phyloP scores from a whole-genome alignment of 2,797 vertebrate species.

The Neostethus bicornis region DNA sequence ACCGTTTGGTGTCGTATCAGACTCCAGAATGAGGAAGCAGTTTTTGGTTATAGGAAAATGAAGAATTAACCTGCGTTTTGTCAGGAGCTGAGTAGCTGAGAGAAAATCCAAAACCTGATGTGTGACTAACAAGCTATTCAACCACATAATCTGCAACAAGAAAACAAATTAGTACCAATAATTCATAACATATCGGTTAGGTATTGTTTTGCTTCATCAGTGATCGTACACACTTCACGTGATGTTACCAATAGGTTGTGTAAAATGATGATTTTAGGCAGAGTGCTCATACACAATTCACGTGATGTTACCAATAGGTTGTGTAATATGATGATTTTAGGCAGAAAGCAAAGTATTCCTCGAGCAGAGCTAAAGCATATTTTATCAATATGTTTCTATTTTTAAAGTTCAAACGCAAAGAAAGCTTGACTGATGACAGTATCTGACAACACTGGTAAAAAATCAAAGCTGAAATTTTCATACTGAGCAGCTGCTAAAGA shows the following conservation, averaged over 20 bases:
- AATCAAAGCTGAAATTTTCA: background rate
- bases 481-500: background rate
- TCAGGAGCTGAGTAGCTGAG: constrained; percentile 19
- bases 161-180: background rate
- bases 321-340: background rate
- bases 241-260: background rate
- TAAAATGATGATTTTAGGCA: background rate
- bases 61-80: constrained; percentile 44
- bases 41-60: constrained; percentile 49
- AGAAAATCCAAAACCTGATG: constrained; percentile 6
- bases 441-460: background rate
- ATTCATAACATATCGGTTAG: background rate
- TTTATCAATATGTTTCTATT: background rate
- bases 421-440: background rate
- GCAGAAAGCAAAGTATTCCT: background rate
- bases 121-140: background rate
- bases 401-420: background rate
- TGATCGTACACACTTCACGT: background rate
- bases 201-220: background rate
- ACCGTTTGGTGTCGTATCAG: constrained; percentile 28
- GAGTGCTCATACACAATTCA: background rate
- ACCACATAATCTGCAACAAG: constrained; percentile 1
- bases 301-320: background rate
- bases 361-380: background rate
- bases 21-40: constrained; percentile 59